These are phyloP conservation scores for Philopedon plagiatum DNA, from an alignment of 2,888 invertebrate genomes.

Conservation along the genomic window DNA sequence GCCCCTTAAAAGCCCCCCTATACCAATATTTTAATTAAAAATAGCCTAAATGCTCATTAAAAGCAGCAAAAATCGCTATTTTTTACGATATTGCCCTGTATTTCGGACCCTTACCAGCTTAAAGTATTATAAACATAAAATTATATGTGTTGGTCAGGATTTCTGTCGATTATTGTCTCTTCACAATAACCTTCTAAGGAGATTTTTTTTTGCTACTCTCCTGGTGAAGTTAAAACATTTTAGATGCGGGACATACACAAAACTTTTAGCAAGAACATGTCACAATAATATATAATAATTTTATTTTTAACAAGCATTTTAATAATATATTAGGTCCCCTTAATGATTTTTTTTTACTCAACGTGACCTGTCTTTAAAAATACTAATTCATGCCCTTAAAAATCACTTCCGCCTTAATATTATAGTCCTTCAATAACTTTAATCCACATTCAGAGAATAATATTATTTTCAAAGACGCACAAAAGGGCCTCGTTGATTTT, in stretches of 20 bases:
- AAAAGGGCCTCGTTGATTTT: conserved; percentile 25
- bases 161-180: conserved; percentile 69
- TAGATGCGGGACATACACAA: conserved; percentile 44
- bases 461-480: conserved; percentile 42
- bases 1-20: not conserved
- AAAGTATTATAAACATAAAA: conserved; percentile 50
- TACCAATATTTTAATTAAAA: conserved; percentile 14
- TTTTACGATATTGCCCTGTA: conserved; percentile 61
- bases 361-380: conserved; percentile 39
- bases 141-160: conserved; percentile 57
- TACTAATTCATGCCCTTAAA: conserved; percentile 16
- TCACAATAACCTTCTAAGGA: conserved; percentile 69
- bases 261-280: conserved; percentile 43
- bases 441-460: not conserved
- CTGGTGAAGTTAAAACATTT: conserved; percentile 61
- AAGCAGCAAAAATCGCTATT: conserved; percentile 52
- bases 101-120: conserved; percentile 72
- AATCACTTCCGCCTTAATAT: not conserved
- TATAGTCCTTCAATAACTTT: not conserved
- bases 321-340: conserved; percentile 62
- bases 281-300: conserved; percentile 27
- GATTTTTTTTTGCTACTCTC: conserved; percentile 41
- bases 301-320: conserved; percentile 28
- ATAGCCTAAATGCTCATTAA: conserved; percentile 18
- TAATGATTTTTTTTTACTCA: conserved; percentile 53